These are phyloP conservation scores for Manduca sexta DNA, from an alignment of 1,140 invertebrate genomes.

Conservation along the genomic window DNA sequence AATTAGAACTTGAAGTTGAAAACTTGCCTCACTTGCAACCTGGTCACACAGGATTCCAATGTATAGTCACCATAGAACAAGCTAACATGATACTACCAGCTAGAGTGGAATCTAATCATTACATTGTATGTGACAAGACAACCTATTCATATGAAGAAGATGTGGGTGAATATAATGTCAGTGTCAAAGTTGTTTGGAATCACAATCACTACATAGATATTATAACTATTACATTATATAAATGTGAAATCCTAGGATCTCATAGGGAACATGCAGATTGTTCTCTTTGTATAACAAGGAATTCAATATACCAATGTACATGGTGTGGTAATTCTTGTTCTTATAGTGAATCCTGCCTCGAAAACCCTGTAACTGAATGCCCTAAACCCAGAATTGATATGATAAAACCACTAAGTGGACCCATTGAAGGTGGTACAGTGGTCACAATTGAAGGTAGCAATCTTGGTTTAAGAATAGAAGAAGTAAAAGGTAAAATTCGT, in stretches of 20 bases:
- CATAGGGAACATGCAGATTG: conserved; percentile 95
- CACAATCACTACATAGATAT: conserved; percentile 93
- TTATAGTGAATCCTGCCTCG: conserved; percentile 86
- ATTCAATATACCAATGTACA: conserved; percentile 90
- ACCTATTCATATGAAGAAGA: conserved; percentile 91
- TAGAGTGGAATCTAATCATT: conserved; percentile 85
- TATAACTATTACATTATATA: conserved; percentile 92
- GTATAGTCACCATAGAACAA: conserved; percentile 92
- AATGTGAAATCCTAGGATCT: conserved; percentile 94
- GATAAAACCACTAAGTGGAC: conserved; percentile 95
- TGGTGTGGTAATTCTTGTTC: conserved; percentile 94
- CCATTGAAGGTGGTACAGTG: conserved; percentile 95
- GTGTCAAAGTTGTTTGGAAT: conserved; percentile 94
- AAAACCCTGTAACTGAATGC: conserved; percentile 84
- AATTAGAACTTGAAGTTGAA: conserved; percentile 90
- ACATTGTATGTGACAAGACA: conserved; percentile 92
- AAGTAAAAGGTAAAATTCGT: conserved; percentile 92
- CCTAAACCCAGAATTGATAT: conserved; percentile 95
- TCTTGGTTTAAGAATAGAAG: conserved; percentile 91
- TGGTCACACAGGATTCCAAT: conserved; percentile 91
- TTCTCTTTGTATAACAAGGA: conserved; percentile 92
- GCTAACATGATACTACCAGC: conserved; percentile 92
- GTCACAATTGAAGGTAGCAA: conserved; percentile 97
- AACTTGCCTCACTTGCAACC: conserved; percentile 91
- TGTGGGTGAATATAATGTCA: conserved; percentile 89